These are phyloP conservation scores for Phylloscopus collybita DNA, from an alignment of 2,797 vertebrate species.

Conservation along the genomic window DNA sequence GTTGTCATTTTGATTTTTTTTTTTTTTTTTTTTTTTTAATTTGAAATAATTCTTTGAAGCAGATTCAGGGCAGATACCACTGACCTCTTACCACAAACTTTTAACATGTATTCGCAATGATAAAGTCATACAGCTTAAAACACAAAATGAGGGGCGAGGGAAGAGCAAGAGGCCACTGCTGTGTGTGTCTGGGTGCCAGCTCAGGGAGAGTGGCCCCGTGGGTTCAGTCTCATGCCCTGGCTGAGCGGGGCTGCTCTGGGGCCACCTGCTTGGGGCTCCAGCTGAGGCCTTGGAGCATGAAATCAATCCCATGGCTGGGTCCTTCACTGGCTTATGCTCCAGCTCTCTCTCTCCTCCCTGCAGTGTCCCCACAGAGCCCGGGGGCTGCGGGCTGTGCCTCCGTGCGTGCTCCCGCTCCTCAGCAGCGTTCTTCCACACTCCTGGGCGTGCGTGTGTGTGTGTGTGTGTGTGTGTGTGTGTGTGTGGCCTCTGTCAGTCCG, in stretches of 20 bases:
- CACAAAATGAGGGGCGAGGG: conserved; percentile 23
- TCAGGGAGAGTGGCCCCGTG: not conserved
- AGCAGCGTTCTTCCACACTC: not conserved
- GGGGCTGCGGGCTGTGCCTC: not conserved
- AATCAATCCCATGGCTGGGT: not conserved
- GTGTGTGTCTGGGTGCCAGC: not conserved
- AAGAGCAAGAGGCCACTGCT: conserved; percentile 27
- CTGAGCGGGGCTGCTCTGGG: not conserved
- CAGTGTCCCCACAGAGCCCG: not conserved
- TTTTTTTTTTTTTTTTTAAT: conserved; percentile 65
- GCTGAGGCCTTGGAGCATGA: not conserved
- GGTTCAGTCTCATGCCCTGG: not conserved
- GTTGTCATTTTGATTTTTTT: not conserved
- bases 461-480: not conserved
- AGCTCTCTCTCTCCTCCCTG: not conserved
- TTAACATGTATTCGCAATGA: conserved; percentile 65
- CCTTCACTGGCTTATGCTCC: not conserved
- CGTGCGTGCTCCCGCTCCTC: not conserved
- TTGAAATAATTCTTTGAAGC: conserved; percentile 79
- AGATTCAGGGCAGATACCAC: conserved; percentile 75
- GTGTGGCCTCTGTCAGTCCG: not conserved
- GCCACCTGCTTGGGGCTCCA: fast-evolving
- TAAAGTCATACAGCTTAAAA: conserved; percentile 72
- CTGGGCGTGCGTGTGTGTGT: not conserved
- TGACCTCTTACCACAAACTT: conserved; percentile 64